Base-by-base conservation (phyloP, 2,113 vertebrate genomes). In the Bombycilla garrulus region DNA sequence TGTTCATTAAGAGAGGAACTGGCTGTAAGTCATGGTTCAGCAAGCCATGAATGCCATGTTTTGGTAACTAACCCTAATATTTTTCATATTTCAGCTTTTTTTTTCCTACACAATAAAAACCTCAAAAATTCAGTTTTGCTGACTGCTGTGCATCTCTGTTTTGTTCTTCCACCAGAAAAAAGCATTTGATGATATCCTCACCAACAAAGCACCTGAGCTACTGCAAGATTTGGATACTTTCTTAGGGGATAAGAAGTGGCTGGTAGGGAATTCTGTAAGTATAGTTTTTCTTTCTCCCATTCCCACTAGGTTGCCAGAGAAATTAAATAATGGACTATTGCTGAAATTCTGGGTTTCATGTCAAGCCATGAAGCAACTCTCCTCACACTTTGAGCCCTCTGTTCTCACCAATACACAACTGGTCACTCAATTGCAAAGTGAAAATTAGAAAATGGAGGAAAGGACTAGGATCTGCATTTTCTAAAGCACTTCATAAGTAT, bases 241-340 rank as follows among this genome's bases (percentile, higher is more conserved):
- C 66, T 74, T 98, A 78, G 98, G 96, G 6, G 92, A 97, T 61
- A 98, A 94, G 2, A 93, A 96, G 38, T 98, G 98, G 98, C 83
- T 98, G 71, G 92, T 97, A 77, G 98, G 98, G 23, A 92, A 98
- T 44, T 98, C 97, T 64, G 98, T 98, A 86, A 98, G 98, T 98
- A 96, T 61, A 16, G 66, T 44, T 88, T 90, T 79, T 56, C 28
- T 81, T 88, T 92, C 69, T 58, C 17, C 22, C 18, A 22, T 66
- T 82, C 15, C 35, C 15, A 12, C 36, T 58, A 72, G 13, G 9
- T n/a, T 58, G 45, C 29, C 33, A 91, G 19, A n/a, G 65, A 71
- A 91, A 47, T 29, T 22, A 48, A 74, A 5, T 66, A 17, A 26
- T 7, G 33, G 29, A 36, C 31, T 50, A 6, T 3, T 54, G 23